Conservation (phyloP, 1,140 invertebrate species). For the Phortica variegata region DNA sequence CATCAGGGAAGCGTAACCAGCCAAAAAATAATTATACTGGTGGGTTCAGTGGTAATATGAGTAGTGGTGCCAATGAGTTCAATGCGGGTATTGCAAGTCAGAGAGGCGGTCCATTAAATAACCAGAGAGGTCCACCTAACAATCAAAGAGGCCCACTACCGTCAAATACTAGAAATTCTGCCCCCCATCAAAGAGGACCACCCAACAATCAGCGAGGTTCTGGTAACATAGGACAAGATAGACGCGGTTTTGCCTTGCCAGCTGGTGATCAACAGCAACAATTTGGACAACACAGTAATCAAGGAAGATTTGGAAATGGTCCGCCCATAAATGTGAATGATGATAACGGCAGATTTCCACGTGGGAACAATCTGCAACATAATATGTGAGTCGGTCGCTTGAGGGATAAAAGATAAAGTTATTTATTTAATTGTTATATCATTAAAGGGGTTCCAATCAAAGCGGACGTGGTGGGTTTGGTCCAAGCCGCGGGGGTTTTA, state of each 20-base stretch:
- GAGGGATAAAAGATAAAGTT: not conserved
- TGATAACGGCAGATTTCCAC: slow-evolving; percentile 7
- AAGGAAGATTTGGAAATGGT: slow-evolving; percentile 33
- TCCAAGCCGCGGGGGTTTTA: slow-evolving; percentile 36
- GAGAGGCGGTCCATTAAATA: slow-evolving; percentile 6
- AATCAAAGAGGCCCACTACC: not conserved
- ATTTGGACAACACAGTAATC: slow-evolving; percentile 18
- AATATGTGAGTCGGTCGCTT: not conserved
- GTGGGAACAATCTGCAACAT: not conserved
- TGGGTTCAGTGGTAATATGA: slow-evolving; percentile 20
- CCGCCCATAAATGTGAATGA: not conserved
- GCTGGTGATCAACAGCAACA: slow-evolving; percentile 35
- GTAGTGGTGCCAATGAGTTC: slow-evolving; percentile 23
- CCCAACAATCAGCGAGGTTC: not conserved
- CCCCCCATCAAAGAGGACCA: not conserved
- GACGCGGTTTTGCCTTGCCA: slow-evolving; percentile 41
- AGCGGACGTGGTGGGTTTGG: slow-evolving; percentile 55
- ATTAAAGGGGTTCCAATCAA: slow-evolving; percentile 17
- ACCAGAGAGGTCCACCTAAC: slow-evolving; percentile 13
- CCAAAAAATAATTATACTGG: slow-evolving; percentile 20
- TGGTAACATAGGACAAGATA: slow-evolving; percentile 31
- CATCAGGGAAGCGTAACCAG: not conserved
- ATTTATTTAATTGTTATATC: not conserved
- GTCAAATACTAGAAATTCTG: too few species aligned
- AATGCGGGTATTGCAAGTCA: slow-evolving; percentile 12